These are phyloP conservation scores for Styela clava DNA, from an alignment of 23 tunicate species.

Conservation along the genomic window DNA sequence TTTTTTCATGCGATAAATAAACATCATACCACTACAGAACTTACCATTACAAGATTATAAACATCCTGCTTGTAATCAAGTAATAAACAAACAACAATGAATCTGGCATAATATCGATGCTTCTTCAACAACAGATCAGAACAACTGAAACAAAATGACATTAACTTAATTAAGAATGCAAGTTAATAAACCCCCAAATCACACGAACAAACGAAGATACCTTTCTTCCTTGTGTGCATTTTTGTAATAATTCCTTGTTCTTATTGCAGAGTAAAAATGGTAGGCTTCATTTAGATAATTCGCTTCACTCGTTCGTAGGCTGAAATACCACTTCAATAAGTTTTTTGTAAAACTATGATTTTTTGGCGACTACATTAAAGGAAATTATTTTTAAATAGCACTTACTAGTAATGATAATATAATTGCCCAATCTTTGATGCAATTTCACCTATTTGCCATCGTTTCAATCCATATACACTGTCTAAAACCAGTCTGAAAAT, in stretches of 20 bases:
- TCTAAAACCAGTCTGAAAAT: constrained; percentile 48
- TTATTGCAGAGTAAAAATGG: constrained; percentile 87
- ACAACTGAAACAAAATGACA: constrained; percentile 21
- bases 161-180: too few relatives aligned
- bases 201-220: too few relatives aligned
- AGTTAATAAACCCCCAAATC: too few relatives aligned
- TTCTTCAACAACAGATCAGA: constrained; percentile 65
- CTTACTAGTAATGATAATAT: constrained; percentile 87
- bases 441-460: constrained; percentile 97
- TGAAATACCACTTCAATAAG: constrained; percentile 10
- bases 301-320: constrained; percentile 83
- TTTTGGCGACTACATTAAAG: neutral
- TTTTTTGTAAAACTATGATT: neutral
- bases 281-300: constrained; percentile 87
- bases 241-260: constrained; percentile 72
- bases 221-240: constrained; percentile 45
- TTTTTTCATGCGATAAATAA: neutral
- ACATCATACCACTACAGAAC: neutral
- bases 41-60: constrained; percentile 35
- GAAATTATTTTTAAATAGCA: too few relatives aligned
- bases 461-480: constrained; percentile 45
- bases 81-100: constrained; percentile 79
- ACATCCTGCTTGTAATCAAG: constrained; percentile 80
- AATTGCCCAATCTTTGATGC: constrained; percentile 93
- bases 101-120: constrained; percentile 83